Evolutionary conservation across 2,888 invertebrate species (phyloP), one percentile per base, ranked within the genome.

Genomic region (Hydroisotoma schaefferi): DNA sequence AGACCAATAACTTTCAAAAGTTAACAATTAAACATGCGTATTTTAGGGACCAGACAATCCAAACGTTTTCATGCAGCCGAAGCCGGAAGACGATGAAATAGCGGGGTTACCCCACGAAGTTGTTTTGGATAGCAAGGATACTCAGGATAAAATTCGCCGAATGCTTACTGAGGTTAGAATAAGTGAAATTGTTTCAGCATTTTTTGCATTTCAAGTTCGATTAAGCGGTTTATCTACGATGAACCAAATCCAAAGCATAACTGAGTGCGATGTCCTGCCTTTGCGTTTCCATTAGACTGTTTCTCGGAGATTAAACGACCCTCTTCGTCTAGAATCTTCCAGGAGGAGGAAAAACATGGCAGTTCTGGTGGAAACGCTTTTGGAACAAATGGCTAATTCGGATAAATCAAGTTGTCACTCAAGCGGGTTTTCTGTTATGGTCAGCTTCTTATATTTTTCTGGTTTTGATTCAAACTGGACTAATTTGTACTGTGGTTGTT

Each of bases 291-390:
- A 20, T 46, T 46, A 68, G 68, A 68, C 68, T 53, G 65, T 63
- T 3, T 55, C 63, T 10, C 58, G 65, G 27, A 65, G 63, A n/a
- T 23, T 63, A 22, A 57, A 59, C 1, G 68, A 68, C 54, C 65
- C 65, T 8, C 28, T 59, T 25, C 46, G 59, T 29, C 61, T 73
- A 76, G 6, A 43, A 12, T 82, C 0, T 65, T 84, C 82, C 12
- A 84, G 85, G 68, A 81, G 85, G 12, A 87, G 87, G 73, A 85
- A 87, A 74, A 85, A 88, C 63, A 77, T 91, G 25, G 84, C 86
- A 0, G 80, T 81, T 10, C 85, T 87, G 74, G 87, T 90, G 85
- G 87, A 90, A 75, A 84, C 80, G 28, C 77, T 90, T 1, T 83
- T 87, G 77, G 84, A 85, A 61, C 86, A 87, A 69, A 81, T 82